A percentile compares a stretch with the other conserved stretches of the same genome.
Conservation (phyloP, 2,888 invertebrate species). For the Eupithecia tripunctaria region DNA sequence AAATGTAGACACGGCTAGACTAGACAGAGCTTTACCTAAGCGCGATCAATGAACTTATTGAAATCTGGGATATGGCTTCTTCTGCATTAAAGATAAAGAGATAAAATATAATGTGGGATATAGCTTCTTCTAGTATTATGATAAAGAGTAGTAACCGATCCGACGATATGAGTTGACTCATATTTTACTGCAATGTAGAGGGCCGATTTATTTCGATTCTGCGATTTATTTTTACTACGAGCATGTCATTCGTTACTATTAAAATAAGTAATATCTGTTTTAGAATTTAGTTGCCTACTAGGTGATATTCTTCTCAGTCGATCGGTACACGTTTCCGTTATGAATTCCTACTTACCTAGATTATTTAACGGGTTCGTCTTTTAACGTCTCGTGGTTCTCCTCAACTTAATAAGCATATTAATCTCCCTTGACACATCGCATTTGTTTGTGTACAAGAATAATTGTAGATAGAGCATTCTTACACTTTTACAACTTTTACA, state of each 20-base stretch:
- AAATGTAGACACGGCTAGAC: constrained; percentile 48
- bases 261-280: no score
- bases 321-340: background rate
- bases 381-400: background rate
- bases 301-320: background rate
- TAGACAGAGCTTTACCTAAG: constrained; percentile 18
- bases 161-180: background rate
- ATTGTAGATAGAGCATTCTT: background rate
- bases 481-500: background rate
- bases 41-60: constrained; percentile 3
- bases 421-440: background rate
- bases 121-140: no score
- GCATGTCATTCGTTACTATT: no score
- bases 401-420: background rate
- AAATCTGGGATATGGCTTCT: background rate
- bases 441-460: background rate
- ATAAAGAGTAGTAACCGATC: no score
- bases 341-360: no score
- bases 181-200: background rate
- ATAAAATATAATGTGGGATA: no score
- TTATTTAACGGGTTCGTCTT: background rate
- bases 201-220: background rate
- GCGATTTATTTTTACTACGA: no score
- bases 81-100: background rate
- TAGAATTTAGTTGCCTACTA: no score